Evolutionary conservation across 2,113 vertebrate genomes (phyloP).

Genomic region (Myotis brandtii): DNA sequence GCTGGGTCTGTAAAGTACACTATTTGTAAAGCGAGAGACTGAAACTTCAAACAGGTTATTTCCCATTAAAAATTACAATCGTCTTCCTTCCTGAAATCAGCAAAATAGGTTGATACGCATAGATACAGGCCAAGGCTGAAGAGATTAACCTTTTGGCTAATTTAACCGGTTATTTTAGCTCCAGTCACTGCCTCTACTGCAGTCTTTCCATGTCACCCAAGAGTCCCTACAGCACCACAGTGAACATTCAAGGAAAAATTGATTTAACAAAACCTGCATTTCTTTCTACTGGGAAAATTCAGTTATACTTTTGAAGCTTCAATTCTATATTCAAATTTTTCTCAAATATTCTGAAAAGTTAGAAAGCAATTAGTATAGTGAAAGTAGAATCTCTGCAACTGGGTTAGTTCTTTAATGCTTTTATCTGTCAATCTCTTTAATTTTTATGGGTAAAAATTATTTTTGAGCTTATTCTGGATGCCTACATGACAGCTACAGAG

Average conservation of each 20-base stretch:
- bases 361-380: constrained; percentile 21
- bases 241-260: neutral
- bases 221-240: neutral
- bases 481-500: constrained; percentile 29
- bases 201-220: neutral
- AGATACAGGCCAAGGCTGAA: neutral
- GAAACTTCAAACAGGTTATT: neutral
- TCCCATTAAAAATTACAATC: neutral
- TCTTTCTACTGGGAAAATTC: neutral
- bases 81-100: constrained; percentile 14
- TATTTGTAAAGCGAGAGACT: neutral
- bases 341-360: constrained; percentile 54
- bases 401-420: constrained; percentile 40
- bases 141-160: neutral
- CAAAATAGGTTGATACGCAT: neutral
- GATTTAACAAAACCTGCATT: neutral
- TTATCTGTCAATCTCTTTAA: constrained; percentile 65
- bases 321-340: neutral
- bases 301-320: neutral
- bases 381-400: constrained; percentile 13
- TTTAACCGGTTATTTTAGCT: neutral
- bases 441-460: constrained; percentile 59
- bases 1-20: neutral
- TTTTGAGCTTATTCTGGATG: constrained; percentile 36
- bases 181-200: neutral